phyloP scores from a whole-genome alignment of 2,113 vertebrate genomes.

The Romanogobio albipinnatus region DNA sequence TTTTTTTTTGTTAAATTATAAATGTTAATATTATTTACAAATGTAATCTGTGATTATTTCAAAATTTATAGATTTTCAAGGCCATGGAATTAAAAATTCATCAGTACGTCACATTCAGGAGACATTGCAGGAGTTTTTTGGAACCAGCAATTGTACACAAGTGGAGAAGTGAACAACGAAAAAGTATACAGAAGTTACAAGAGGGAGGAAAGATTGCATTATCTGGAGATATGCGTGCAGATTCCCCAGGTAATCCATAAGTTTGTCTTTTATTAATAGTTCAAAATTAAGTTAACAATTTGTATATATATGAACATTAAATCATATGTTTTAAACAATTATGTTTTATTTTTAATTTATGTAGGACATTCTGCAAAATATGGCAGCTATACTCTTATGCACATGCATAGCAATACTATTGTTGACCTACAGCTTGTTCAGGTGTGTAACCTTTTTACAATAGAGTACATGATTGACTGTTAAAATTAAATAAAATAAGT shows the following conservation, averaged over 20 bases:
- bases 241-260: neutral
- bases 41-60: neutral
- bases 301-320: no score
- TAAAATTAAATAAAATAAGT: neutral
- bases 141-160: neutral
- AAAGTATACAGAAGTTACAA: neutral
- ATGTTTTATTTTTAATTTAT: no score
- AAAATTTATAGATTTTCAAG: neutral
- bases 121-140: neutral
- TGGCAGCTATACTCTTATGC: neutral
- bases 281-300: neutral
- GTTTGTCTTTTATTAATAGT: no score
- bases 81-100: neutral
- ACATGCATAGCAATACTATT: neutral
- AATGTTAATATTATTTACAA: neutral
- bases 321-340: neutral
- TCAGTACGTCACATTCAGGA: neutral
- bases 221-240: neutral
- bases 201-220: neutral
- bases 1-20: neutral
- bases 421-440: constrained; percentile 5
- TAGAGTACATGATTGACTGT: neutral
- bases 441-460: neutral
- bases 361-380: neutral
- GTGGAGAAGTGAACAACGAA: neutral